phyloP scores from a whole-genome alignment of 2,113 vertebrate genomes.

The Microtus ochrogaster region DNA sequence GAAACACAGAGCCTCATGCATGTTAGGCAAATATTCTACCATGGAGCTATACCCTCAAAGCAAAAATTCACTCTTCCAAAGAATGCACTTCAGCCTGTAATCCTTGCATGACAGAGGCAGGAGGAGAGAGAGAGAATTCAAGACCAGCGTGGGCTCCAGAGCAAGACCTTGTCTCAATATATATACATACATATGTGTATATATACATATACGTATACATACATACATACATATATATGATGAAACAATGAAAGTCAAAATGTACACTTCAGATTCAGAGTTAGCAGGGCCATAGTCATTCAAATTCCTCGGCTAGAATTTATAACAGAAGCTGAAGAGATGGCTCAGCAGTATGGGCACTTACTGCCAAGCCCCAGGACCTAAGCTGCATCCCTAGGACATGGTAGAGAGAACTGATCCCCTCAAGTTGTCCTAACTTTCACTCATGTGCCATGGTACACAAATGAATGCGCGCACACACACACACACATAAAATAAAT shows the following conservation, averaged over 20 bases:
- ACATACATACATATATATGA: not conserved
- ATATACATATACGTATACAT: fast-evolving
- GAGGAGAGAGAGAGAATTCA: not conserved
- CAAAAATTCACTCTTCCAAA: not conserved
- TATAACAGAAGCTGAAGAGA: not conserved
- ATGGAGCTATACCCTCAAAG: not conserved
- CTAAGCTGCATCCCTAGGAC: not conserved
- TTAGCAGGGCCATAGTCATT: not conserved
- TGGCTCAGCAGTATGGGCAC: not conserved
- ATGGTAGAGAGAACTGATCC: not conserved
- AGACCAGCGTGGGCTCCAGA: not conserved
- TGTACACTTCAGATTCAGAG: not conserved
- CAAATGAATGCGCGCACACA: not conserved
- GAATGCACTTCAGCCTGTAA: not conserved
- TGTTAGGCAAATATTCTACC: not conserved
- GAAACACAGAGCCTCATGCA: too few species aligned
- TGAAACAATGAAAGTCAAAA: not conserved
- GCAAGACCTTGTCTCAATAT: not conserved
- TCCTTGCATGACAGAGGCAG: not conserved
- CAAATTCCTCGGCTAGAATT: not conserved
- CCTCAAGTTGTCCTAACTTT: not conserved
- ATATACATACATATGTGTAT: too few species aligned
- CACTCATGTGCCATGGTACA: not conserved
- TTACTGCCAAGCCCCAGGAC: not conserved
- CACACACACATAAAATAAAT: not conserved